Evolutionary conservation across 53 echinoderm and acorn worm species (phyloP), one percentile per base, ranked within the genome.

Genomic region (Glandiceps talaboti): DNA sequence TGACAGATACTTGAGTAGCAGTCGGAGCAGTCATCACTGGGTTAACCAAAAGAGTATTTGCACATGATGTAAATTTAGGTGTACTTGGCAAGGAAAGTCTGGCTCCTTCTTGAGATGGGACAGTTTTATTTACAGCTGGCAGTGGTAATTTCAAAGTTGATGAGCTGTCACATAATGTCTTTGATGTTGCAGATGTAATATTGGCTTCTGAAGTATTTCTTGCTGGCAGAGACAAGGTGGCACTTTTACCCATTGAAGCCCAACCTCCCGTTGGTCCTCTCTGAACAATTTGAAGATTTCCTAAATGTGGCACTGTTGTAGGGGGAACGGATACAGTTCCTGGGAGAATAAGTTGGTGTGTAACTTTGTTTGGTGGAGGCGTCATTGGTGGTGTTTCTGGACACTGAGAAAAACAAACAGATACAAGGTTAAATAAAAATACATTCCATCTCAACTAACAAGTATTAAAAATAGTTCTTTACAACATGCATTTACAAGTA

Each of bases 341-440:
- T 20, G 64, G 64, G 6, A 45, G 20, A 12, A 45, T 45, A 6
- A 45, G 64, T 20, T 45, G 64, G 20, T 45, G 64, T 33, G 72
- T 32, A 29, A 75, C 78, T 74, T 27, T 83, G 45, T 27, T 74
- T 79, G 90, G 92, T 0, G 97, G 97, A 0, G 97, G 97, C 10
- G 97, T 93, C 82, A 96, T 81, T 28, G 96, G 97, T 33, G 97
- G 97, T 0, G 97, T 96, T 81, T 92, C 92, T 73, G 87, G 33
- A 12, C 90, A 87, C 93, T 93, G 82, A 1, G 25, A 32, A 31
- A 31, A 31, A 78, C 27, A 14, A 77, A 77, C 25, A 29, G 29
- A n/a, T n/a, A n/a, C n/a, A n/a, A n/a, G n/a, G n/a, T n/a, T n/a
- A n/a, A n/a, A n/a, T n/a, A n/a, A n/a, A n/a, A n/a, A n/a, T n/a